Evolutionary conservation across 2,888 invertebrate genomes (phyloP).

Genomic region (Trichacis sp.): DNA sequence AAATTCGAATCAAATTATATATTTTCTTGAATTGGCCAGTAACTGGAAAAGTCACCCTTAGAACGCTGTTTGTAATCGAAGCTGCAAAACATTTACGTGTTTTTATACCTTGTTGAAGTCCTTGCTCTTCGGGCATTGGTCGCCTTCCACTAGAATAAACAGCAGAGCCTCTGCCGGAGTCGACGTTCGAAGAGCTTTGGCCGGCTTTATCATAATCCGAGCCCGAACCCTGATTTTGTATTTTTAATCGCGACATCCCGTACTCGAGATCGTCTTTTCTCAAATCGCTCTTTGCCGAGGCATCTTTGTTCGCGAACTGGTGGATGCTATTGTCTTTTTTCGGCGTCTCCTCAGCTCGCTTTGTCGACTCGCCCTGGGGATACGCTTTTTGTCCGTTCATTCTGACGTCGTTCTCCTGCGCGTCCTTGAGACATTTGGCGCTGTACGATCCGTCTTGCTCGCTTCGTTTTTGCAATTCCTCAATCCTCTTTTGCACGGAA

Average conservation of each 20-base stretch:
- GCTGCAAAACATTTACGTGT: too few relatives aligned
- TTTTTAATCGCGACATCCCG: conserved; percentile 60
- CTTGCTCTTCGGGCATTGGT: conserved; percentile 70
- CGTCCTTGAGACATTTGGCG: conserved; percentile 49
- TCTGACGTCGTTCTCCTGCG: conserved; percentile 44
- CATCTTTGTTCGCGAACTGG: conserved; percentile 44
- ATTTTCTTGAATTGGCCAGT: too few relatives aligned
- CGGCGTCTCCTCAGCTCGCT: conserved; percentile 48
- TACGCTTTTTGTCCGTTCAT: conserved; percentile 39
- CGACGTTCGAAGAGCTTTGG: conserved; percentile 80
- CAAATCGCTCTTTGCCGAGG: conserved; percentile 47
- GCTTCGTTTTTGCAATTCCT: conserved; percentile 56
- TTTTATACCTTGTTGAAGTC: conserved; percentile 58
- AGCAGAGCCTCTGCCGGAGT: conserved; percentile 84
- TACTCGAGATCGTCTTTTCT: conserved; percentile 61
- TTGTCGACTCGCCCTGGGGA: conserved; percentile 43
- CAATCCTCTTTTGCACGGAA: conserved; percentile 56
- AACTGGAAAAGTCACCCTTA: too few relatives aligned
- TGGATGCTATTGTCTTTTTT: conserved; percentile 26
- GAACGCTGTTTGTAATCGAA: too few relatives aligned
- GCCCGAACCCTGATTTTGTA: conserved; percentile 64
- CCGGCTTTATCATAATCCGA: conserved; percentile 82
- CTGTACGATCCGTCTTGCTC: conserved; percentile 50
- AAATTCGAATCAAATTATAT: too few relatives aligned
- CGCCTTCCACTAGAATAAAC: conserved; percentile 82